Percentiles rank a stretch among this genome's conserved stretches.
Conservation (phyloP, 2,888 invertebrate genomes). For the Oasisia sp. region DNA sequence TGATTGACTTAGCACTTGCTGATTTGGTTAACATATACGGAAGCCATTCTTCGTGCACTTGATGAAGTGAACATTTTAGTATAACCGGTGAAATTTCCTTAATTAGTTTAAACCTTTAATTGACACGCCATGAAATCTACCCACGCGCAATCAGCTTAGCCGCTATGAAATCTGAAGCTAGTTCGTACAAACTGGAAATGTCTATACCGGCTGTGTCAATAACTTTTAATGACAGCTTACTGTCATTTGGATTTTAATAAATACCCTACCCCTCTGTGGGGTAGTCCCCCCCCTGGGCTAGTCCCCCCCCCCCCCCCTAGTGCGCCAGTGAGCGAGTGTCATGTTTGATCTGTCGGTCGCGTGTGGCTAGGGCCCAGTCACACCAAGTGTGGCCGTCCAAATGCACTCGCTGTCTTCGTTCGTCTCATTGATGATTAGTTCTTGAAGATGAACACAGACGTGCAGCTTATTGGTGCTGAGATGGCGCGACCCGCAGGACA, state of each 20-base stretch:
- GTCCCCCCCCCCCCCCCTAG: neutral
- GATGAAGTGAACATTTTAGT: too few species aligned
- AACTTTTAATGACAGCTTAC: neutral
- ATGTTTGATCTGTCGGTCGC: neutral
- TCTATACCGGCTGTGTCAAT: neutral
- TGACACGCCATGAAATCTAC: neutral
- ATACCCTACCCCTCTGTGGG: neutral
- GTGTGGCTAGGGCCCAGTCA: neutral
- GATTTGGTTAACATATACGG: neutral
- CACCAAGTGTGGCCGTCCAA: neutral
- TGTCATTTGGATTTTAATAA: neutral
- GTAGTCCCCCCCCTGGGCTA: neutral
- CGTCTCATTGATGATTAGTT: neutral
- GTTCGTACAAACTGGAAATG: neutral
- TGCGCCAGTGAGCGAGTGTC: neutral
- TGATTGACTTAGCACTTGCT: neutral
- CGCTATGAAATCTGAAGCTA: neutral
- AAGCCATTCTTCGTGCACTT: neutral
- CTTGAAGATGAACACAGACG: neutral
- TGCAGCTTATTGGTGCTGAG: neutral
- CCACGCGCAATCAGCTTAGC: neutral
- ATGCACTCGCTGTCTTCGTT: neutral
- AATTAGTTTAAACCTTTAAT: neutral
- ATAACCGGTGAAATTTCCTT: too few species aligned
- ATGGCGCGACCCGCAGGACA: neutral